A percentile compares a stretch with the other conserved stretches of the same genome.
Conservation (phyloP, 2,888 invertebrate species). For the Escarpia spicata region DNA sequence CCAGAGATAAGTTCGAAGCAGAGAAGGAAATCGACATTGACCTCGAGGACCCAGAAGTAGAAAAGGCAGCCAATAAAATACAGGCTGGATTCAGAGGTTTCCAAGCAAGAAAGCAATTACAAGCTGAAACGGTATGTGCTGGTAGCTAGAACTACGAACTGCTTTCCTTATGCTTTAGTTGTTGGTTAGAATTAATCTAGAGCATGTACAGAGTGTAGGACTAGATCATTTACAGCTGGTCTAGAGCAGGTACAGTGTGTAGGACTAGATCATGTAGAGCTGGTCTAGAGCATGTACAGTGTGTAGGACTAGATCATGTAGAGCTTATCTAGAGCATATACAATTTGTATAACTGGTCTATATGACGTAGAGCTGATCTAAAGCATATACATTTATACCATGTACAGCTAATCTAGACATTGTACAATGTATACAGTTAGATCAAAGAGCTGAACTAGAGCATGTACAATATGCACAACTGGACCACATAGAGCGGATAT, state of each 20-base stretch:
- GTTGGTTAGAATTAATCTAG: not conserved
- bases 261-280: not conserved
- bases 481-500: no score
- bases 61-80: conserved; percentile 60
- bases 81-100: conserved; percentile 62
- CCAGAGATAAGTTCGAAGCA: not conserved
- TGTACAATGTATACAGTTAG: no score
- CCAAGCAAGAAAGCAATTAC: conserved; percentile 49
- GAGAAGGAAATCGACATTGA: conserved; percentile 47
- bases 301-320: not conserved
- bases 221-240: not conserved
- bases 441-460: no score
- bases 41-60: conserved; percentile 45
- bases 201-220: not conserved
- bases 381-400: no score
- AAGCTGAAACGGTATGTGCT: not conserved
- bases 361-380: no score
- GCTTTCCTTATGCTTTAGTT: not conserved
- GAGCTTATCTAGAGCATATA: not conserved
- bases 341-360: no score
- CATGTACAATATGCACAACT: no score
- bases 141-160: not conserved
- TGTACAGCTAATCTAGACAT: no score
- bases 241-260: not conserved
- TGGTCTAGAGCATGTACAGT: not conserved